Evolutionary conservation across 23 tunicate species (phyloP).

Genomic region (Botrylloides violaceus): DNA sequence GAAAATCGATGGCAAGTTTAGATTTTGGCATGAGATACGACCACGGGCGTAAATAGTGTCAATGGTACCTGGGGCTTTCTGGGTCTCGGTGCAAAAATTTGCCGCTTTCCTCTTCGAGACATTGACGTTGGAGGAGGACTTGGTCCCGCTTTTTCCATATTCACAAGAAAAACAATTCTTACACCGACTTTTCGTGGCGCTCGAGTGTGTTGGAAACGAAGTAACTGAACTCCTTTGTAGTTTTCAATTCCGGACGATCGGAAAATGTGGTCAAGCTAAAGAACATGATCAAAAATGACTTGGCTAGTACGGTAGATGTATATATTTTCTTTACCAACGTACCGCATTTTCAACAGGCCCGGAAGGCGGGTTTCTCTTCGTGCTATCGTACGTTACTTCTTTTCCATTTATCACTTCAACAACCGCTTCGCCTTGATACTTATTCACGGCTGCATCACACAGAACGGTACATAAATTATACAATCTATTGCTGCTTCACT

Average conservation of each 20-base stretch:
- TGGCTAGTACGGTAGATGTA: too few relatives aligned
- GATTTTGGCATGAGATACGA: too few relatives aligned
- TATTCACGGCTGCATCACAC: neutral
- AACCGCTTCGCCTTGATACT: conserved; percentile 9
- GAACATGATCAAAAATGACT: too few relatives aligned
- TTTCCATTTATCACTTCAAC: conserved; percentile 2
- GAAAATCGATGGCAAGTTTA: too few relatives aligned
- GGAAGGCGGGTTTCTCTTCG: neutral
- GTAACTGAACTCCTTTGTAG: neutral
- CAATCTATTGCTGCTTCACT: too few relatives aligned
- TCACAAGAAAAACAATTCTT: neutral
- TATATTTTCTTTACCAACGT: neutral
- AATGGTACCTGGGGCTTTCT: too few relatives aligned
- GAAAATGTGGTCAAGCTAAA: conserved; percentile 18
- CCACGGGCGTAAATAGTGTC: too few relatives aligned
- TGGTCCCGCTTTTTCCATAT: neutral
- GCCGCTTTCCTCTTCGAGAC: neutral
- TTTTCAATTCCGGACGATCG: conserved; percentile 7
- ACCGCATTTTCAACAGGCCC: neutral
- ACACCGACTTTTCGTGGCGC: neutral
- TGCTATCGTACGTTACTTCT: conserved; percentile 6
- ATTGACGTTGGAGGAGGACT: neutral
- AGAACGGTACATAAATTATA: too few relatives aligned
- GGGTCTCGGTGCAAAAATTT: neutral
- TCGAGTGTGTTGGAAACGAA: neutral